phyloP scores from a whole-genome alignment of 2,797 vertebrate genomes.

The Cuculus canorus region DNA sequence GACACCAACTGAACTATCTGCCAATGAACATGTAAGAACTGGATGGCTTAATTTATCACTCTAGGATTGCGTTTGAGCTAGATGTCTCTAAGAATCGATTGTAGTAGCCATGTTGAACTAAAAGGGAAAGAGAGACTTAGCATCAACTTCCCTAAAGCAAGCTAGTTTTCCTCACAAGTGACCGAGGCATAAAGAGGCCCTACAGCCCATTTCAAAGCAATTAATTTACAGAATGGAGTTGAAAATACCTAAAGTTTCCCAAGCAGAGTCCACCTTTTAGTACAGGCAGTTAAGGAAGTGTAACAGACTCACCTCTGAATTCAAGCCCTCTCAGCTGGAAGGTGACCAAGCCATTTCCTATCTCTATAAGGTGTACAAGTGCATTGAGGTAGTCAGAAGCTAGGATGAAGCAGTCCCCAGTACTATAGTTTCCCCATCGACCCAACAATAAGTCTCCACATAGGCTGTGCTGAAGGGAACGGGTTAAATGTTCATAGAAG shows the following conservation, averaged over 20 bases:
- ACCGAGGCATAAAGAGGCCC: background rate
- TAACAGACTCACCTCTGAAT: slow-evolving; percentile 88
- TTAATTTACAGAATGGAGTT: background rate
- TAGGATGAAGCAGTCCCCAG: slow-evolving; percentile 97
- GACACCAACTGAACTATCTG: background rate
- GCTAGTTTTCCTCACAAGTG: background rate
- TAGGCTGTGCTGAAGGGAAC: slow-evolving; percentile 95
- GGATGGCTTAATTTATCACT: background rate
- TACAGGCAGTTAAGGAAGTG: background rate
- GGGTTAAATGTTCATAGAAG: slow-evolving; percentile 97
- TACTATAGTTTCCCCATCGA: slow-evolving; percentile 95
- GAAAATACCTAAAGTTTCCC: background rate
- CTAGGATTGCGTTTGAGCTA: background rate
- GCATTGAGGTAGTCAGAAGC: slow-evolving; percentile 99
- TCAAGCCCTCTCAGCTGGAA: slow-evolving; percentile 98
- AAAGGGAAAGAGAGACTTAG: background rate
- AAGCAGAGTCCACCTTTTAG: background rate
- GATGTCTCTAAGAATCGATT: background rate
- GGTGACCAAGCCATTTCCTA: slow-evolving; percentile 95
- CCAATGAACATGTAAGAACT: background rate
- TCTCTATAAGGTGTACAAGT: slow-evolving; percentile 96
- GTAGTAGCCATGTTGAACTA: background rate
- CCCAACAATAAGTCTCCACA: slow-evolving; percentile 95
- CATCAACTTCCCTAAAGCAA: background rate
- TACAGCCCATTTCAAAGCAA: background rate